phyloP scores from a whole-genome alignment of 1,140 invertebrate genomes.

The Camponotus pennsylvanicus region DNA sequence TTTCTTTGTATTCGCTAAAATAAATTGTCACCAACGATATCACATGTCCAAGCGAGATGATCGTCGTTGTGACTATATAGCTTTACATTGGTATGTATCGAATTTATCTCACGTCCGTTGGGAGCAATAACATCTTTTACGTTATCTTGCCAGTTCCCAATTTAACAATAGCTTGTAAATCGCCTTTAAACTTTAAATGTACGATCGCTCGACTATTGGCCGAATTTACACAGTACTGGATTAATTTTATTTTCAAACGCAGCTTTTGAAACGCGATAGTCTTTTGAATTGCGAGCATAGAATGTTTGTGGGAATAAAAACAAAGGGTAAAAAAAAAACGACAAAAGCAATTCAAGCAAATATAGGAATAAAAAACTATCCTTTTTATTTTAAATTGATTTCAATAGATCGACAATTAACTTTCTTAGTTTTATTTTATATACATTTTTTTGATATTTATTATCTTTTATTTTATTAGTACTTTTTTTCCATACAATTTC shows the following conservation, averaged over 20 bases:
- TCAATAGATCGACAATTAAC: neutral
- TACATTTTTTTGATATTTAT: neutral
- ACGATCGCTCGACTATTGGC: constrained; percentile 5
- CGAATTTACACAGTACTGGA: neutral
- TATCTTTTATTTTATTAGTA: constrained; percentile 1
- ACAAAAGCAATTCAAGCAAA: constrained; percentile 25
- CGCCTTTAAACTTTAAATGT: constrained; percentile 52
- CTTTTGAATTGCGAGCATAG: neutral
- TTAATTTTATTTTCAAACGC: constrained; percentile 54
- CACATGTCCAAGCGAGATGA: constrained; percentile 26
- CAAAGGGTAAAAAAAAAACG: constrained; percentile 1
- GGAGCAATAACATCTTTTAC: constrained; percentile 49
- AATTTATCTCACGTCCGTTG: constrained; percentile 41
- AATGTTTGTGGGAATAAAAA: constrained; percentile 21
- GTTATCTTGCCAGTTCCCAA: constrained; percentile 39
- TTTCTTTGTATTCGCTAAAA: constrained; percentile 47
- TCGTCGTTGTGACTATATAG: constrained; percentile 35
- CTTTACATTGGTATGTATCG: constrained; percentile 55
- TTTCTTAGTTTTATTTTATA: neutral
- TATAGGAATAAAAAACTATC: neutral
- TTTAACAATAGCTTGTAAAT: constrained; percentile 61
- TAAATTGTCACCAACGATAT: constrained; percentile 52
- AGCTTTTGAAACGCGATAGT: constrained; percentile 28
- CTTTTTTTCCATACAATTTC: too few relatives aligned
- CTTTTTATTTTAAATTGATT: constrained; percentile 16